Evolutionary conservation across 2,113 vertebrate genomes (phyloP), one percentile per base, ranked within the genome.

Genomic region (Saiga tatarica): DNA sequence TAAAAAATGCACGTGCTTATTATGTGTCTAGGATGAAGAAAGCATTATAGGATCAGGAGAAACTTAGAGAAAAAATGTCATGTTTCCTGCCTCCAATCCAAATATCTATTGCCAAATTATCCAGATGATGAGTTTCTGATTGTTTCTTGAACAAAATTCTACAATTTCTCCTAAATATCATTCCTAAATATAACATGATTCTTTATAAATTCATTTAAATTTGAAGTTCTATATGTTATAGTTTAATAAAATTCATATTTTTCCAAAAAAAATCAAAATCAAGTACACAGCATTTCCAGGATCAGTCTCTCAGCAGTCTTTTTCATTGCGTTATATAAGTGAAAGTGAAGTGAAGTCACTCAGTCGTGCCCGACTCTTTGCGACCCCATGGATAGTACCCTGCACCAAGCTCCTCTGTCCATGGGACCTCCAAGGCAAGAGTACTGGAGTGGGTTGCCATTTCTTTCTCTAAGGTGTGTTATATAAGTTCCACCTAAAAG

Each of bases 1-100:
- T 59, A 79, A 88, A 97, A 96, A 97, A 94, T 79, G 64, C 42
- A 81, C 28, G 36, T n/a, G 67, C 84, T 97, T 94, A 74, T 95
- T 96, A 60, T 95, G 33, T 89, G 82, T 97, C 53, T 89, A 25
- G 10, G 5, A 10, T 91, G 50, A 94, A 86, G 17, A 98, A 81
- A 95, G 57, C 12, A 76, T 94, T 94, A 78, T 25, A 89, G 10
- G 2, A 85, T 74, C 42, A 93, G 64, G 26, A 92, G 33, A 47
- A 17, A 87, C 19, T 25, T 87, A 57, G 45, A 97, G 36, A 96
- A 97, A 87, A 87, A 53, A 94, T 82, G 74, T n/a, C 39, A 47
- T 53, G 14, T 25, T 67, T 82, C 6, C 16, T 91, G 6, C 14
- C 33, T 60, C 53, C n/a, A 28, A 78, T 23, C 45, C 47, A 60